Conservation (phyloP, 2,797 vertebrate genomes). For the Cyprinella venusta region DNA sequence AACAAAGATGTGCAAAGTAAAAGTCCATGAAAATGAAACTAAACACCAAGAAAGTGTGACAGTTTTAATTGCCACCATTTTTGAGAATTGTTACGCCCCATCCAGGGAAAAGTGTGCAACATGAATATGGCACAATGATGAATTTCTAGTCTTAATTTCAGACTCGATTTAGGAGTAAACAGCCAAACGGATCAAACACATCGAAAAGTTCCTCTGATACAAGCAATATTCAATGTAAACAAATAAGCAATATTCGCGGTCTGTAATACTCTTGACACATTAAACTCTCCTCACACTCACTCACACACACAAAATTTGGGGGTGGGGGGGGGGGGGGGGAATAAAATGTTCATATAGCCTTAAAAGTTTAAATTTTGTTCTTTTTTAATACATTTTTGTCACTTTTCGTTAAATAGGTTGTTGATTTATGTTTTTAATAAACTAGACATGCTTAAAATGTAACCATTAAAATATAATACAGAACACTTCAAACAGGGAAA, state of each 20-base stretch:
- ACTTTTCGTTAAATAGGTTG: background rate
- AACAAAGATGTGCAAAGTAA: background rate
- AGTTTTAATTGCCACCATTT: background rate
- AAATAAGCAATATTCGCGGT: background rate
- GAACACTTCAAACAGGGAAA: background rate
- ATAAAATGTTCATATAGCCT: background rate
- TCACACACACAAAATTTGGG: background rate
- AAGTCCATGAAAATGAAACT: background rate
- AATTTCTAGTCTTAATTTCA: background rate
- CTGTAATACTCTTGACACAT: background rate
- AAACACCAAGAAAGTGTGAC: background rate
- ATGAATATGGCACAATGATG: no score
- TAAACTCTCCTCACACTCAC: no score
- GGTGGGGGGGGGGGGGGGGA: accelerated
- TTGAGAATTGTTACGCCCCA: background rate
- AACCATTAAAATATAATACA: background rate
- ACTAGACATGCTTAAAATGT: background rate
- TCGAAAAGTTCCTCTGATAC: background rate
- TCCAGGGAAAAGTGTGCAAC: no score
- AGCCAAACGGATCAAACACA: background rate
- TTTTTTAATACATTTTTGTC: background rate
- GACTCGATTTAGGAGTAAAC: background rate
- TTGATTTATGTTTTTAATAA: background rate
- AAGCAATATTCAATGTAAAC: background rate
- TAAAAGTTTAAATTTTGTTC: background rate